phyloP scores from a whole-genome alignment of 2,888 invertebrate genomes.

The Aquatica leii region DNA sequence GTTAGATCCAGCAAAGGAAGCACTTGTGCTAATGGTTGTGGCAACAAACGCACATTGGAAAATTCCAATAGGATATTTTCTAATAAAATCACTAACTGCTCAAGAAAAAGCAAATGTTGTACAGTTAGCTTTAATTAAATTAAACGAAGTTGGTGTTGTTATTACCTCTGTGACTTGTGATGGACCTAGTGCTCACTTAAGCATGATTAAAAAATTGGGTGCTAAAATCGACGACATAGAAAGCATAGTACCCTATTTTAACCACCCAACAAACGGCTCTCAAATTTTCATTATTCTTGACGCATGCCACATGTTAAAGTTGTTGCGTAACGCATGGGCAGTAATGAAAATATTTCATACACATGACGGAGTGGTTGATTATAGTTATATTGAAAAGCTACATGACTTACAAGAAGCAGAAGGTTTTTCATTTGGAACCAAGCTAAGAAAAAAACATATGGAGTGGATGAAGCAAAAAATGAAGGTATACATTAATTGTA shows the following conservation, averaged over 20 bases:
- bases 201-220: not conserved
- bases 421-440: not conserved
- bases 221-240: not conserved
- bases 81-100: not conserved
- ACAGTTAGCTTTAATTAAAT: not conserved
- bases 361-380: too few species aligned
- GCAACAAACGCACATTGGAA: too few species aligned
- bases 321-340: not conserved
- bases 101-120: not conserved
- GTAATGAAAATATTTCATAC: not conserved
- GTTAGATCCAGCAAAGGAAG: too few species aligned
- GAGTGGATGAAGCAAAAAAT: slow-evolving; percentile 17
- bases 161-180: not conserved
- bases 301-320: not conserved
- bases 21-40: too few species aligned
- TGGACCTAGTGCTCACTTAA: not conserved
- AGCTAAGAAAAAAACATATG: not conserved
- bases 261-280: not conserved
- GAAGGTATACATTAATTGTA: slow-evolving; percentile 14
- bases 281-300: not conserved
- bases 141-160: not conserved
- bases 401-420: not conserved
- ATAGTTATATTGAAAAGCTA: not conserved
- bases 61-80: not conserved
- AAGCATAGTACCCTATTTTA: not conserved